phyloP scores from a whole-genome alignment of 2,797 vertebrate species.

The Pachyuromys duprasi region DNA sequence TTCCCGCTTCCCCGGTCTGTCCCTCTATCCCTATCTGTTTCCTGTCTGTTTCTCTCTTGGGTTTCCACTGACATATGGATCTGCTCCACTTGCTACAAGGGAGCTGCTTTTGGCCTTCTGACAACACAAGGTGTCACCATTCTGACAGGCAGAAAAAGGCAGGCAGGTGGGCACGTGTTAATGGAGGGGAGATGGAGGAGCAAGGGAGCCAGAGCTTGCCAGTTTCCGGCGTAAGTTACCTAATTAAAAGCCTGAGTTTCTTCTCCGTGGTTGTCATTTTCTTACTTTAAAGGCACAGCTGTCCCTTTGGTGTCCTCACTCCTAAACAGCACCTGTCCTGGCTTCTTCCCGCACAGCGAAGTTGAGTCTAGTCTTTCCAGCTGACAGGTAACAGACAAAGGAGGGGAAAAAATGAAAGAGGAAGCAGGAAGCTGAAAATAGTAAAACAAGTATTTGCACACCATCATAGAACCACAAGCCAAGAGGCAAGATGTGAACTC shows the following conservation, averaged over 20 bases:
- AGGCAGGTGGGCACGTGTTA: not conserved
- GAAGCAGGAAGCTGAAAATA: not conserved
- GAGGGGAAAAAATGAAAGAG: not conserved
- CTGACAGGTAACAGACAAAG: constrained; percentile 54
- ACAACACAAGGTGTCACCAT: not conserved
- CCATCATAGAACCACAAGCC: not conserved
- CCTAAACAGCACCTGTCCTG: constrained; percentile 52
- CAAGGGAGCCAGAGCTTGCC: constrained; percentile 68
- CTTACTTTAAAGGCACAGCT: constrained; percentile 27
- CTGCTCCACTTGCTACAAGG: constrained; percentile 4
- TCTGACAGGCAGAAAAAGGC: constrained; percentile 44
- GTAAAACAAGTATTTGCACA: not conserved
- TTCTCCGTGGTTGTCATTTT: constrained; percentile 56
- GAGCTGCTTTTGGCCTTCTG: constrained; percentile 54
- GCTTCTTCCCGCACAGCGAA: not conserved
- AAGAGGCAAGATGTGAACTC: not conserved
- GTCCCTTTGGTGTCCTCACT: not conserved
- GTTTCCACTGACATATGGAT: constrained; percentile 11
- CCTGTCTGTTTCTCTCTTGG: not conserved
- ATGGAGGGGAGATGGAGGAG: not conserved
- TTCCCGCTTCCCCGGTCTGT: not conserved
- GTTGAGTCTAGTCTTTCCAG: not conserved
- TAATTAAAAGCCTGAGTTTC: constrained; percentile 81
- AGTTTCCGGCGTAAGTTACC: constrained; percentile 72
- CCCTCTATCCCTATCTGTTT: not conserved